Evolutionary conservation across 2,797 vertebrate genomes (phyloP), one percentile per base, ranked within the genome.

Genomic region (Xyrichtys novacula): DNA sequence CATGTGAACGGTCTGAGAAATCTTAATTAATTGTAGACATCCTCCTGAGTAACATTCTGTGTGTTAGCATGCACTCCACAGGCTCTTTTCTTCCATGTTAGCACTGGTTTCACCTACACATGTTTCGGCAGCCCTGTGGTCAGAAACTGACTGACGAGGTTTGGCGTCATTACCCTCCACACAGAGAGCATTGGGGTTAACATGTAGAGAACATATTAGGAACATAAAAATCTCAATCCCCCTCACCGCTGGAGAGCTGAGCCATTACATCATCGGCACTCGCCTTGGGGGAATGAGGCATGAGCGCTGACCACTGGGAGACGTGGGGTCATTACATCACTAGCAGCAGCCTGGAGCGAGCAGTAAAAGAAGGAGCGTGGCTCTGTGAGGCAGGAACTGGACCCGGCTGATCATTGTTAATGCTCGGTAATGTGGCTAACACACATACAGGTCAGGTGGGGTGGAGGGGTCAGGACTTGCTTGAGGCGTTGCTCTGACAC

Each of bases 301-400:
- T 55, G 74, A 86, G 59, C 42, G 6, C 56, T 80, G 82, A 85
- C 81, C 84, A 71, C 85, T 72, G 63, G 65, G 75, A 88, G 70
- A 80, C 23, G 32, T 31, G 55, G 76, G 80, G 65, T 79, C 80
- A 86, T 91, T 86, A 91, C 87, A 90, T 91, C 87, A 91, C 68
- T 38, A 69, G 69, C 56, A 69, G 66, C 29, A 53, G 83, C 90
- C 81, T 4, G 48, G 47, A 76, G 84, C 70, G 17, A 57, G 34
- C 66, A 60, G 63, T 81, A 77, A 78, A 84, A 71, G 61, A 71
- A 48, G 28, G 60, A 71, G 67, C 78, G 60, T 11, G 66, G 29
- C 67, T 49, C 65, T n/a, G 76, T 25, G 65, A 38, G 65, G 60
- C 38, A 10, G 60, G 66, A 78, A 86, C 40, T 60, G 71, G 62